A percentile compares a stretch with the other conserved stretches of the same genome.
These are phyloP conservation scores for Okamejei kenojei DNA, from an alignment of 2,797 vertebrate species.

Conservation along the genomic window DNA sequence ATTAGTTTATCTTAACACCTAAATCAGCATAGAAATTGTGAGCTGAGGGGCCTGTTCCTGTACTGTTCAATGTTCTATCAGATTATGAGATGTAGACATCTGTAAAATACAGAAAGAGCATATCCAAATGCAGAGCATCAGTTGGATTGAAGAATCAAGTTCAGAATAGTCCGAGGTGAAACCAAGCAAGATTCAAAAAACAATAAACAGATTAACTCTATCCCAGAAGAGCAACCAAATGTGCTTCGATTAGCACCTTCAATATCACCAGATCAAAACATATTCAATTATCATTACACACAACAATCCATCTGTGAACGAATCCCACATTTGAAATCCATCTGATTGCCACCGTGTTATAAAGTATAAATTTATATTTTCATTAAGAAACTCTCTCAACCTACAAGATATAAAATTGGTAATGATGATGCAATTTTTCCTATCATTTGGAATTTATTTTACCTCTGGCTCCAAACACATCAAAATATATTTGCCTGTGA, in stretches of 20 bases:
- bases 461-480: not conserved
- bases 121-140: too few species aligned
- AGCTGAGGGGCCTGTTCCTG: too few species aligned
- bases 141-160: not conserved
- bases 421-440: not conserved
- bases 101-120: too few species aligned
- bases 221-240: not conserved
- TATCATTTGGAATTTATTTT: not conserved
- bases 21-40: too few species aligned
- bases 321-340: not conserved
- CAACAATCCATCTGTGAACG: not conserved
- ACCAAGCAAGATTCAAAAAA: not conserved
- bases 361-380: not conserved
- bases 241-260: not conserved
- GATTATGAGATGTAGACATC: too few species aligned
- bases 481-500: not conserved
- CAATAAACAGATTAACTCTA: not conserved
- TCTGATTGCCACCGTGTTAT: not conserved
- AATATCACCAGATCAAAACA: not conserved
- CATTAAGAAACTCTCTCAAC: not conserved
- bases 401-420: not conserved
- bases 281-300: not conserved
- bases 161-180: not conserved
- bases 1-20: too few species aligned
- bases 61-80: too few species aligned